A percentile compares a stretch with the other conserved stretches of the same genome.
Evolutionary conservation across 2,797 vertebrate species (phyloP).

Genomic region (Antrozous pallidus): DNA sequence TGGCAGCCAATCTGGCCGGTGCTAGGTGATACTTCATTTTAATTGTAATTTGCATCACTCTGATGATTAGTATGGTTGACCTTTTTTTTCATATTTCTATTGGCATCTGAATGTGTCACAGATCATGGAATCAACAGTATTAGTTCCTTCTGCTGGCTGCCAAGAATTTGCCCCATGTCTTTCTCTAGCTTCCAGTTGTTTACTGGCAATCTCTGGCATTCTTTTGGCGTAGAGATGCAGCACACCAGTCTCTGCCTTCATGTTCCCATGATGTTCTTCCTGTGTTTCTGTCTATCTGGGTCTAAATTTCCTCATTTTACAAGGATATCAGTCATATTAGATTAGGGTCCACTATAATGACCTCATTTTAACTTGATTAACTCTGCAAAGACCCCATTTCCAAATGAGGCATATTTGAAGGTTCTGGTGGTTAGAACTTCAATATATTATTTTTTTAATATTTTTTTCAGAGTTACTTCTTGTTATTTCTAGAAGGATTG

Average conservation of each 20-base stretch:
- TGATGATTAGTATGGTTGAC: no score
- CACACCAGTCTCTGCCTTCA: no score
- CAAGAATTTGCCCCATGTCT: neutral
- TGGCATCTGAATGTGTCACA: no score
- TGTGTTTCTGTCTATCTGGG: no score
- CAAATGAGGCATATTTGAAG: neutral
- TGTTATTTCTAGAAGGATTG: neutral
- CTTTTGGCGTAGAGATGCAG: no score
- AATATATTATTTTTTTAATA: neutral
- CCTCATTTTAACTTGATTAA: neutral
- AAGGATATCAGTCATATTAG: neutral
- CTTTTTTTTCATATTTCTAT: no score
- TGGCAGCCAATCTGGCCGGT: no score
- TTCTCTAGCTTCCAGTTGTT: neutral
- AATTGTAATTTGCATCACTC: no score
- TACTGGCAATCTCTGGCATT: neutral
- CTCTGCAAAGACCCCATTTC: neutral
- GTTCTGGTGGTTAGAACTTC: neutral
- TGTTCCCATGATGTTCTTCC: no score
- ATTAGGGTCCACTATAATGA: neutral
- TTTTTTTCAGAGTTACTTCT: neutral
- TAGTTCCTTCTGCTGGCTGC: neutral
- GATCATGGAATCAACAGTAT: neutral
- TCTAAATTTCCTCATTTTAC: neutral
- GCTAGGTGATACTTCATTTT: no score